phyloP scores from a whole-genome alignment of 2,888 invertebrate genomes.

The Chrysolina haemoptera region DNA sequence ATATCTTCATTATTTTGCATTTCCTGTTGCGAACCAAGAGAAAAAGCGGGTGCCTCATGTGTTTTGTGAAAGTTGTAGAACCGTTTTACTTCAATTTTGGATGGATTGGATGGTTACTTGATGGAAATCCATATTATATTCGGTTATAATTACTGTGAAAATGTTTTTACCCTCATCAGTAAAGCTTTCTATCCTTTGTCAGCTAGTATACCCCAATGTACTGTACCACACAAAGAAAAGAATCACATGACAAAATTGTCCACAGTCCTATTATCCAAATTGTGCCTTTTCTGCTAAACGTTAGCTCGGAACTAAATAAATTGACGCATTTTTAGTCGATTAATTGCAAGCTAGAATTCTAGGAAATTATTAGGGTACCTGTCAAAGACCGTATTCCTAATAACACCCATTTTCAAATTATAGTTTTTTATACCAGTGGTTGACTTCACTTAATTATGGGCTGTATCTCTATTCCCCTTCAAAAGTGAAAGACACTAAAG shows the following conservation, averaged over 20 bases:
- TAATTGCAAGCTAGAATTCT: constrained; percentile 43
- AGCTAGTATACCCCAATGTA: neutral
- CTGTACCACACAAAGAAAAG: neutral
- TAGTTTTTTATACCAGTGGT: constrained; percentile 46
- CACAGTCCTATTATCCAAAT: constrained; percentile 5
- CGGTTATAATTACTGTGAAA: too few species aligned
- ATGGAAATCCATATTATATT: too few species aligned
- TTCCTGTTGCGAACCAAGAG: too few species aligned
- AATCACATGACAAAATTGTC: constrained; percentile 6
- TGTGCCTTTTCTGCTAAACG: constrained; percentile 16
- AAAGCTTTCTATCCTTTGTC: neutral
- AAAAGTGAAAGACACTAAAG: constrained; percentile 48
- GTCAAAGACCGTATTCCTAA: constrained; percentile 47
- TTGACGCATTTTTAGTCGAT: constrained; percentile 41
- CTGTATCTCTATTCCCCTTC: constrained; percentile 44
- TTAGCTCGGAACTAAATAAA: constrained; percentile 31
- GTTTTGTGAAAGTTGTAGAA: too few species aligned
- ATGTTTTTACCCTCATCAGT: neutral
- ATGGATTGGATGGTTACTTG: too few species aligned
- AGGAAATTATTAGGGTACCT: constrained; percentile 46
- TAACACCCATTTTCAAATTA: constrained; percentile 49
- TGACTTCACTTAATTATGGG: constrained; percentile 50
- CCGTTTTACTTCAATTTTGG: too few species aligned
- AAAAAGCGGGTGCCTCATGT: too few species aligned
- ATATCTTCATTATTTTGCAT: too few species aligned